Conservation (phyloP, 2,888 invertebrate species). For the Orchesellides sinensis region DNA sequence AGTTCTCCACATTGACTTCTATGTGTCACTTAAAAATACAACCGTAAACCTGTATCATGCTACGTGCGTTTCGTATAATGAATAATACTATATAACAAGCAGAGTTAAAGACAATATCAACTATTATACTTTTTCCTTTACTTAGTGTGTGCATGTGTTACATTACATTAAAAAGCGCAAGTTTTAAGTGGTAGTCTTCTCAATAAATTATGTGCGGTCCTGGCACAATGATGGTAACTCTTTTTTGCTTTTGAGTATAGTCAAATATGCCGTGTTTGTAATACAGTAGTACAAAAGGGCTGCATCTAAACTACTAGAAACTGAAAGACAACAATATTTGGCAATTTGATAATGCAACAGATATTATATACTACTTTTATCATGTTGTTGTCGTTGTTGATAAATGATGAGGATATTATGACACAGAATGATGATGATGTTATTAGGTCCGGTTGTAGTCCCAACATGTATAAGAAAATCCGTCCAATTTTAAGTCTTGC, state of each 20-base stretch:
- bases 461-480: constrained; percentile 31
- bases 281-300: no score
- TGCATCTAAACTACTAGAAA: background rate
- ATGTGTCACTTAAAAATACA: constrained; percentile 33
- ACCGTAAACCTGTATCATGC: constrained; percentile 15
- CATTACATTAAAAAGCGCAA: constrained; percentile 51
- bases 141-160: constrained; percentile 37
- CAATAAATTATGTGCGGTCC: constrained; percentile 53
- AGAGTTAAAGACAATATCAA: constrained; percentile 35
- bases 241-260: constrained; percentile 10
- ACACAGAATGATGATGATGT: constrained; percentile 19
- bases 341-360: background rate
- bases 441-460: constrained; percentile 28
- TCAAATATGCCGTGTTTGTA: background rate
- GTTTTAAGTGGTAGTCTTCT: constrained; percentile 41
- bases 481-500: constrained; percentile 25
- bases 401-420: constrained; percentile 18
- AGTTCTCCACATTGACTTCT: constrained; percentile 30
- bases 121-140: constrained; percentile 26
- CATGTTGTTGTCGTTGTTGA: constrained; percentile 3
- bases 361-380: constrained; percentile 1
- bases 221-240: constrained; percentile 41
- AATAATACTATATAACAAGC: no score
- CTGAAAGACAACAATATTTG: background rate
- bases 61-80: no score